Evolutionary conservation across 2,888 invertebrate genomes (phyloP), one percentile per base, ranked within the genome.

Genomic region (Xiphydria camelus): DNA sequence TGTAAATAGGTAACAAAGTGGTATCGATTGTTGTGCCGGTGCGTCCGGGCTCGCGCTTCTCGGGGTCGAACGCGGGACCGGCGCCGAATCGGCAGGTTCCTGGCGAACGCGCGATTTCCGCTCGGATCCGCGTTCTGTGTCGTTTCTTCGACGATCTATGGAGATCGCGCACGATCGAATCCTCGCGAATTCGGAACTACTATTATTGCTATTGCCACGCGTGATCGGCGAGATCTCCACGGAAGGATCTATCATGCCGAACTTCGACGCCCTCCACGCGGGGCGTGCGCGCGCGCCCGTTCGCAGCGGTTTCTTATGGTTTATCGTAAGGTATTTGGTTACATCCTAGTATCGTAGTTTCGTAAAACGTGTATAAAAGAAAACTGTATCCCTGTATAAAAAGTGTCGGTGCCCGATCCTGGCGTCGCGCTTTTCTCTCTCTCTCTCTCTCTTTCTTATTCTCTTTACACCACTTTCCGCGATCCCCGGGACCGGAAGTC

Each of bases 1-100:
- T 70, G 71, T 73, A 70, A 73, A 73, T 67, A 71, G 70, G 66
- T 73, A 73, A 73, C 73, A 73, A 73, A 73, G 66, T 72, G 70
- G 69, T 72, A 73, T 70, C 64, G 65, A 66, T 71, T 68, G 71
- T 68, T 66, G 57, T 56, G 59, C 55, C 29, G 29, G 15, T 29
- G 2, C 6, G 6, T 29, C 29, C 12, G 6, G 0, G 4, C 14
- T 10, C 2, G 4, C 12, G 29, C 0, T 12, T 10, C 12, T 10
- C n/a, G n/a, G n/a, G n/a, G n/a, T n/a, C n/a, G n/a, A n/a, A n/a
- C n/a, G n/a, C n/a, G n/a, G n/a, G n/a, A n/a, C n/a, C n/a, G n/a
- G n/a, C n/a, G n/a, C n/a, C n/a, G n/a, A n/a, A n/a, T n/a, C n/a
- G n/a, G n/a, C n/a, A n/a, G n/a, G n/a, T n/a, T n/a, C n/a, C n/a